A percentile compares a stretch with the other conserved stretches of the same genome.
Evolutionary conservation across 1,140 invertebrate genomes (phyloP).

Genomic region (Temnothorax curvispinosus): DNA sequence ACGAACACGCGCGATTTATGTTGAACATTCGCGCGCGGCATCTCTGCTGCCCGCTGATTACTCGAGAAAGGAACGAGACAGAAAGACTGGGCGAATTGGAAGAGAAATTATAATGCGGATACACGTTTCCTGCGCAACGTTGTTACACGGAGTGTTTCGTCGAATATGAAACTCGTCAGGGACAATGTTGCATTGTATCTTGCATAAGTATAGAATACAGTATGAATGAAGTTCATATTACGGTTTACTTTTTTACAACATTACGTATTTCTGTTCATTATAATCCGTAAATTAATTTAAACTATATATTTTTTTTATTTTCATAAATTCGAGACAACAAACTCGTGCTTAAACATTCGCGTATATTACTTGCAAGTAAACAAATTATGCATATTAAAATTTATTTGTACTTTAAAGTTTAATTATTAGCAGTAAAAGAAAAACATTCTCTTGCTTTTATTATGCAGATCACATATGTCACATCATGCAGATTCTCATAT

Average conservation of each 20-base stretch:
- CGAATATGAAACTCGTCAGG: conserved; percentile 8
- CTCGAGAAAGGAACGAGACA: conserved; percentile 19
- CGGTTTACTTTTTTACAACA: not conserved
- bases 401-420: not conserved
- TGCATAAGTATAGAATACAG: not conserved
- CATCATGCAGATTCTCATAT: not conserved
- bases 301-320: not conserved
- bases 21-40: conserved; percentile 41
- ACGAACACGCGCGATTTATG: conserved; percentile 55
- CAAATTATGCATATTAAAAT: not conserved
- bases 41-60: conserved; percentile 38
- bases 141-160: not conserved
- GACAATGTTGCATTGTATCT: not conserved
- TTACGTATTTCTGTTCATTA: not conserved
- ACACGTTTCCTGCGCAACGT: not conserved
- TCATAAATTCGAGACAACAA: not conserved
- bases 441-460: not conserved
- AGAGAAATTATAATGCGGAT: conserved; percentile 52
- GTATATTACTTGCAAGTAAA: not conserved
- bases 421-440: not conserved
- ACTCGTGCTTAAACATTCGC: not conserved
- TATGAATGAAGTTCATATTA: not conserved
- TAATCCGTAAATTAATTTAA: not conserved
- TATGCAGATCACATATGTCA: no score
- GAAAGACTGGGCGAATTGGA: conserved; percentile 25